Base-by-base conservation (phyloP, 37 sponge, comb jelly and placozoan genomes). In the Lycopodina hypogea region DNA sequence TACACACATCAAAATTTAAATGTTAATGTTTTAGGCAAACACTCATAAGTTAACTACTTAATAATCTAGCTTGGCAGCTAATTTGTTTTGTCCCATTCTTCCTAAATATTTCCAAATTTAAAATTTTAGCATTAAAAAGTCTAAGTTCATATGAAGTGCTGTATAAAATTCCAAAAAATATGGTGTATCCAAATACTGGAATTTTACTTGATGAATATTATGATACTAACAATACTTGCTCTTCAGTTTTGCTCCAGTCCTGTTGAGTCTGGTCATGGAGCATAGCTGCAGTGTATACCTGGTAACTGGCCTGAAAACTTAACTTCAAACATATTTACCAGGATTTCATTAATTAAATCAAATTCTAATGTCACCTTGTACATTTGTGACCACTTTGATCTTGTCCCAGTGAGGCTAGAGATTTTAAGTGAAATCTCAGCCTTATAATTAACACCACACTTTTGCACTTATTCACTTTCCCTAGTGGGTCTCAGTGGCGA, bases 201-300 rank as follows among this genome's bases (percentile, higher is more conserved):
- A n/a, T n/a, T n/a, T n/a, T n/a, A n/a, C n/a, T n/a, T n/a, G n/a
- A n/a, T n/a, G n/a, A n/a, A n/a, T n/a, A n/a, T n/a, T n/a, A n/a
- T 45, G 4, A 9, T 32, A 73, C 86, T 42, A 26, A 90, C 88
- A 84, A 82, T 98, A 77, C 60, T 93, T 95, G 21, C 83, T 79
- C 96, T 96, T 98, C 42, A 98, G 79, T 26, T 59, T 35, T 28
- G 99, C 99, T 56, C 83, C 99, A 50, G 88, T 95, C 23, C 89
- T 77, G 78, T 98, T 98, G 17, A 98, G 84, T 29, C 92, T 75
- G 56, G 92, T 92, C 99, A 98, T 98, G 39, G 93, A 94, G 68
- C 79, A 79, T 89, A 19, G 96, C 96, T 42, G 89, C 93, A 24
- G 74, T 37, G 60, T 96, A 98, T 4, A 91, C 98, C 30, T 88